Evolutionary conservation across 1,140 invertebrate genomes (phyloP).

Genomic region (Diprion similis): DNA sequence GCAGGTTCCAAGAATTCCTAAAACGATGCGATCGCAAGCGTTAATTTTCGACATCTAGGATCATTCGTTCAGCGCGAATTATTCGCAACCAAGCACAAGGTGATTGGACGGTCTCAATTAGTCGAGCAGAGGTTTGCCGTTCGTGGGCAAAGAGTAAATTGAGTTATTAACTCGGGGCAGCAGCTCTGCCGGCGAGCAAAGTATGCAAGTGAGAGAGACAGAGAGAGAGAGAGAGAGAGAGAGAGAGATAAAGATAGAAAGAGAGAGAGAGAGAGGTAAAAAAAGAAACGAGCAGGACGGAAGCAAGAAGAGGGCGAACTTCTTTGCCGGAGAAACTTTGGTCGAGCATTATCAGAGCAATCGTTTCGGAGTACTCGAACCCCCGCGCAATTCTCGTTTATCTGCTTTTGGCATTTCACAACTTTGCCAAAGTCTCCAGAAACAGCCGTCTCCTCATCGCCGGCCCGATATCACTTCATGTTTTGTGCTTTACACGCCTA

Average conservation of each 20-base stretch:
- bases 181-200: background rate
- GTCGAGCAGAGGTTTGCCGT: background rate
- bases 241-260: no score
- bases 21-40: no score
- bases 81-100: background rate
- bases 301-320: no score
- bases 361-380: background rate
- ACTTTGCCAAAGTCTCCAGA: conserved; percentile 4
- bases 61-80: no score
- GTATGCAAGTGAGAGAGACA: background rate
- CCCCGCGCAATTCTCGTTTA: background rate
- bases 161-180: background rate
- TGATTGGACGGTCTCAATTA: background rate
- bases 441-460: background rate
- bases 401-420: conserved; percentile 4
- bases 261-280: no score
- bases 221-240: background rate
- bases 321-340: background rate
- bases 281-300: no score
- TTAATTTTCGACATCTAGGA: no score
- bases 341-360: background rate
- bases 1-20: no score
- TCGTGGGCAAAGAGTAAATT: background rate
- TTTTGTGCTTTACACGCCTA: background rate
- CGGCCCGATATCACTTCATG: background rate